phyloP scores from a whole-genome alignment of 2,888 invertebrate genomes.

The Cryptus viduatorius region DNA sequence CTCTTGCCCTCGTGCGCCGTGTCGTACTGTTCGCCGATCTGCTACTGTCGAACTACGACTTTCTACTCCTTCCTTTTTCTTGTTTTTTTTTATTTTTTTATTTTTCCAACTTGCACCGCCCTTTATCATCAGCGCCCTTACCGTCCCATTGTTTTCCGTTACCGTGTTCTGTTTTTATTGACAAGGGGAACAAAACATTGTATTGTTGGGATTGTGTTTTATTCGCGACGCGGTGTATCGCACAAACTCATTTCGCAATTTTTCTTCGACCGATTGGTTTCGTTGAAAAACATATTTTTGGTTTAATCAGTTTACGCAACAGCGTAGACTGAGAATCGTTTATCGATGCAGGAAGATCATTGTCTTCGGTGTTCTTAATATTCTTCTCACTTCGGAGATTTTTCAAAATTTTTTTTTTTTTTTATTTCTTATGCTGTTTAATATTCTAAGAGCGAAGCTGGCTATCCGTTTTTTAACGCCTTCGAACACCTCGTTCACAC shows the following conservation, averaged over 20 bases:
- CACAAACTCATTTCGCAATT: slow-evolving; percentile 5
- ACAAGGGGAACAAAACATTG: background rate
- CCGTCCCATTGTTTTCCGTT: slow-evolving; percentile 15
- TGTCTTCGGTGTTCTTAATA: background rate
- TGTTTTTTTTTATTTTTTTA: slow-evolving; percentile 18
- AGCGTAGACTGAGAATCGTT: background rate
- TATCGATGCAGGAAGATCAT: background rate
- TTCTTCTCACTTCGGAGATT: background rate
- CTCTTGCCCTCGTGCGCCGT: slow-evolving; percentile 41
- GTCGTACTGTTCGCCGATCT: slow-evolving; percentile 33
- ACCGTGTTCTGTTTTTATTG: background rate
- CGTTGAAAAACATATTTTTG: background rate
- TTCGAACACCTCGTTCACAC: background rate
- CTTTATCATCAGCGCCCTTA: background rate
- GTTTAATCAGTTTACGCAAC: no score
- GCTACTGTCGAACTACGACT: slow-evolving; percentile 28
- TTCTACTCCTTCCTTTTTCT: background rate
- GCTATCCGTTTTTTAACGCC: slow-evolving; percentile 58
- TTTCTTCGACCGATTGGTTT: background rate
- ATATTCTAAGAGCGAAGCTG: slow-evolving; percentile 26
- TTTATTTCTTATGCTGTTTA: slow-evolving; percentile 34
- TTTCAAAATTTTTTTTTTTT: background rate
- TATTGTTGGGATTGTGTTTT: background rate
- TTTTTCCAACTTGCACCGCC: background rate
- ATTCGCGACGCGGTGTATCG: background rate